Percentiles rank a stretch among this genome's conserved stretches.
Conservation (phyloP, 2,797 vertebrate species). For the Halcyon badia region DNA sequence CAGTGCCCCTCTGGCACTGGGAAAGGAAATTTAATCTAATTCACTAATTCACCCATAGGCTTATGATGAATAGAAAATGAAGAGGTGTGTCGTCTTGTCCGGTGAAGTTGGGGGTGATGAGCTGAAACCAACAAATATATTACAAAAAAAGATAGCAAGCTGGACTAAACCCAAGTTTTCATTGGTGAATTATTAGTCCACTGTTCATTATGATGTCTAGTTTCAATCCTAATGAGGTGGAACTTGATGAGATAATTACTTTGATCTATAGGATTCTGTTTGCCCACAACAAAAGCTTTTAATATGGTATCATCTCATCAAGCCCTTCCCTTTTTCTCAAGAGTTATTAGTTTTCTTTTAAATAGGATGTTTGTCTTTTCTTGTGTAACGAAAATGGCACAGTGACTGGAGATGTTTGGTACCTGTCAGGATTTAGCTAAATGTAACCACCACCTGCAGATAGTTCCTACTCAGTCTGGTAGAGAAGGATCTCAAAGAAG, state of each 20-base stretch:
- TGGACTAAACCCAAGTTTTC: constrained; percentile 59
- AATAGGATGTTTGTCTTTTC: constrained; percentile 61
- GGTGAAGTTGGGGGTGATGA: constrained; percentile 51
- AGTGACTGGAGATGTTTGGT: neutral
- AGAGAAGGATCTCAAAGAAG: neutral
- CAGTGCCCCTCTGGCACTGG: constrained; percentile 66
- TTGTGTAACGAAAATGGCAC: constrained; percentile 49
- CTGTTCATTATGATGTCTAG: constrained; percentile 66
- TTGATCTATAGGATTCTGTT: constrained; percentile 77
- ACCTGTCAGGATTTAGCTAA: neutral
- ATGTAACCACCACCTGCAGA: neutral
- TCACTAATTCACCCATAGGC: constrained; percentile 48
- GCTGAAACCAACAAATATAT: constrained; percentile 57
- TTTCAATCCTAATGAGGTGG: constrained; percentile 76
- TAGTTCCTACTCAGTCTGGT: neutral
- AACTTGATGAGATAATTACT: constrained; percentile 79
- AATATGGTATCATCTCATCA: constrained; percentile 56
- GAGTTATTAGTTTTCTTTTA: constrained; percentile 63
- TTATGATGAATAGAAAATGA: constrained; percentile 56
- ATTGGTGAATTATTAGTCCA: constrained; percentile 70
- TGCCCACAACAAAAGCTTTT: constrained; percentile 74
- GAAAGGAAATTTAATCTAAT: constrained; percentile 67
- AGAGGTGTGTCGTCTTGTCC: constrained; percentile 59
- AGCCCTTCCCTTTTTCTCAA: constrained; percentile 58
- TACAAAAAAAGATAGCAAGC: constrained; percentile 53